phyloP scores from a whole-genome alignment of 2,888 invertebrate genomes.

The Drosophila dives region DNA sequence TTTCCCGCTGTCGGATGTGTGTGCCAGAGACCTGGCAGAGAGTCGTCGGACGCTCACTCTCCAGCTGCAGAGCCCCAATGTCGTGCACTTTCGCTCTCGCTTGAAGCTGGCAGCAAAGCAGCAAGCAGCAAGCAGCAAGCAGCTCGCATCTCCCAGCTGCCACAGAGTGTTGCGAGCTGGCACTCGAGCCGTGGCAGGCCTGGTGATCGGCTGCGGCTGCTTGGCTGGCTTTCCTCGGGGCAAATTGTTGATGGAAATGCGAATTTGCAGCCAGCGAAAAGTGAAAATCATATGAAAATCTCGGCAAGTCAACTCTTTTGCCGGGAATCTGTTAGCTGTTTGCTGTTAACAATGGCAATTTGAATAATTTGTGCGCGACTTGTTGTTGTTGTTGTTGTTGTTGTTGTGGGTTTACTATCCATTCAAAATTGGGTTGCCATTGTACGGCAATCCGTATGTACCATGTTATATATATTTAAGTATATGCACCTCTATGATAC shows the following conservation, averaged over 20 bases:
- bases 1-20: conserved; percentile 78
- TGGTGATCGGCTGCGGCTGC: conserved; percentile 61
- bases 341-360: conserved; percentile 74
- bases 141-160: conserved; percentile 28
- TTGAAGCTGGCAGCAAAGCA: conserved; percentile 34
- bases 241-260: conserved; percentile 47
- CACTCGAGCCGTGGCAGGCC: conserved; percentile 72
- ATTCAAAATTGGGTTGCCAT: conserved; percentile 59
- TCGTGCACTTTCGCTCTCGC: conserved; percentile 81
- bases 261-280: conserved; percentile 49
- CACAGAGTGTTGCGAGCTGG: conserved; percentile 25
- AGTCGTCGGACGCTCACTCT: conserved; percentile 2
- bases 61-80: conserved; percentile 49
- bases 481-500: background rate
- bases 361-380: conserved; percentile 75
- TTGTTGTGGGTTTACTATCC: conserved; percentile 47
- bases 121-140: conserved; percentile 18
- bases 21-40: conserved; percentile 1
- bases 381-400: background rate
- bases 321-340: conserved; percentile 35
- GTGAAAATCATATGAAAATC: conserved; percentile 72
- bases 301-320: conserved; percentile 30
- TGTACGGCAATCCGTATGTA: conserved; percentile 51
- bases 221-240: conserved; percentile 47
- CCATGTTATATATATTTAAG: background rate